Percentiles rank a stretch among this genome's conserved stretches.
Conservation (phyloP, 2,888 invertebrate species). For the Phengaris alcon region DNA sequence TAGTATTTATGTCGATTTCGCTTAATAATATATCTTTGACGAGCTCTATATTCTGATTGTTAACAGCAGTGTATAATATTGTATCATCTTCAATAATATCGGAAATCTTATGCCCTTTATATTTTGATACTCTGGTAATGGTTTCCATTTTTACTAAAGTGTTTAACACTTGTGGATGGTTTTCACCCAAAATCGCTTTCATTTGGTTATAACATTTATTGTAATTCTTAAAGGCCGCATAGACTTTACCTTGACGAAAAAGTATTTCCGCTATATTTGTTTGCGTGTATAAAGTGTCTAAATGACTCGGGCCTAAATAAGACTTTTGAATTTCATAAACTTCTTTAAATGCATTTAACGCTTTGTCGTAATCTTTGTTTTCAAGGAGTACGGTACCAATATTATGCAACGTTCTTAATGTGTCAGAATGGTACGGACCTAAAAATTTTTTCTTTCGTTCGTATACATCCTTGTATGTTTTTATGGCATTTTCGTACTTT, state of each 20-base stretch:
- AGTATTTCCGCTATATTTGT: constrained; percentile 12
- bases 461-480: constrained; percentile 16
- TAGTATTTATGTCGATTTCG: neutral
- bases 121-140: neutral
- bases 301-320: constrained; percentile 13
- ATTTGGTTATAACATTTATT: neutral
- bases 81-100: neutral
- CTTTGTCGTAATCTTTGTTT: neutral
- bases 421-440: constrained; percentile 22
- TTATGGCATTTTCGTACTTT: constrained; percentile 7
- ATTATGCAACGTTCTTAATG: constrained; percentile 22
- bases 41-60: neutral
- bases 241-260: constrained; percentile 5
- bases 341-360: constrained; percentile 4
- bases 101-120: neutral
- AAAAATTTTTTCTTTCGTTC: constrained; percentile 2
- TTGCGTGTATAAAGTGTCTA: constrained; percentile 18
- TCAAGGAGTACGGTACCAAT: neutral
- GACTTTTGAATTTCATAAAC: constrained; percentile 7
- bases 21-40: constrained; percentile 6
- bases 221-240: neutral
- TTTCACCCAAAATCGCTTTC: constrained; percentile 18
- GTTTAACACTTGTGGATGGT: neutral
- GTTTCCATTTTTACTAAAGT: neutral
- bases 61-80: neutral